These are phyloP conservation scores for Fringilla coelebs DNA, from an alignment of 2,797 vertebrate species.

Conservation along the genomic window DNA sequence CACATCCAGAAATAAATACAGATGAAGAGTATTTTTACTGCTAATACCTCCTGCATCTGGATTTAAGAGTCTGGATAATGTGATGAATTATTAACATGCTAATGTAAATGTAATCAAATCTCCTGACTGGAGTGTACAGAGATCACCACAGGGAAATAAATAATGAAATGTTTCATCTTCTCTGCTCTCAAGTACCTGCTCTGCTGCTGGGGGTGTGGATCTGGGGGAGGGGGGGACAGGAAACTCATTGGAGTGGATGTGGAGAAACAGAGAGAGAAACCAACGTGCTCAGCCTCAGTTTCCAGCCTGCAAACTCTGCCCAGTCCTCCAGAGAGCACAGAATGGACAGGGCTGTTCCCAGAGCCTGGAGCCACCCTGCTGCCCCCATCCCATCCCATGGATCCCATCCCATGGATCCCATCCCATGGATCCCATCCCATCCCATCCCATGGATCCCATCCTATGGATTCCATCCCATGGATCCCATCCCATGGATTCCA, in stretches of 20 bases:
- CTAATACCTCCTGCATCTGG: background rate
- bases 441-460: no score
- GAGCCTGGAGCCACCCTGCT: background rate
- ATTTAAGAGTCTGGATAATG: background rate
- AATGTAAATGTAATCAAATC: conserved; percentile 22
- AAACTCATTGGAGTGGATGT: background rate
- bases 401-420: background rate
- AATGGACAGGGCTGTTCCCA: background rate
- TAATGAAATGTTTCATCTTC: background rate
- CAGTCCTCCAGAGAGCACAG: background rate
- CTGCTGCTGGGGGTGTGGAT: background rate
- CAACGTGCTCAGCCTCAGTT: accelerated
- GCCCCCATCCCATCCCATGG: background rate
- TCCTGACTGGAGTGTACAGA: background rate
- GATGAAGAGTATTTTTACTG: background rate
- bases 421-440: background rate
- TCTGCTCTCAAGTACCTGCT: background rate
- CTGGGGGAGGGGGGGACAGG: accelerated
- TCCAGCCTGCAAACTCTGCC: no score
- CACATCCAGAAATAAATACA: background rate
- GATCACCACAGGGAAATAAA: conserved; percentile 22
- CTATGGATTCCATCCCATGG: no score
- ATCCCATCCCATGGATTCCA: no score
- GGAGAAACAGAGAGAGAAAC: background rate
- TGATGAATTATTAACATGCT: conserved; percentile 1